phyloP scores from a whole-genome alignment of 2,888 invertebrate species.

The Nemoura dubitans region DNA sequence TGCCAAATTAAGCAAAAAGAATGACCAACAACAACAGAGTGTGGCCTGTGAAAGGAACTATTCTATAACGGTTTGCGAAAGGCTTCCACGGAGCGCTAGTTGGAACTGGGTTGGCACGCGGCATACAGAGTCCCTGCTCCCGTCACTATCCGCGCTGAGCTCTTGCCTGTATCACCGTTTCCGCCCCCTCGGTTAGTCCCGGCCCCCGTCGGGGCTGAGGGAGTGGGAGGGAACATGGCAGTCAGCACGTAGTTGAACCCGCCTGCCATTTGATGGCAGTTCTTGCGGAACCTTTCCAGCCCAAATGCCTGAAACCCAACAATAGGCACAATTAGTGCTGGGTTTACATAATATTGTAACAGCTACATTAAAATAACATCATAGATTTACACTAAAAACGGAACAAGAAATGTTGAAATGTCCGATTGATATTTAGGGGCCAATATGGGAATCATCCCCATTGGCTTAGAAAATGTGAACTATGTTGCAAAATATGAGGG shows the following conservation, averaged over 20 bases:
- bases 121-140: conserved; percentile 65
- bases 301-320: conserved; percentile 72
- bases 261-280: conserved; percentile 80
- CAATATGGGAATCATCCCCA: no score
- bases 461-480: no score
- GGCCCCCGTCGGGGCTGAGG: conserved; percentile 57
- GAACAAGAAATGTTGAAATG: no score
- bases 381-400: no score
- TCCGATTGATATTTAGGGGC: no score
- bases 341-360: no score
- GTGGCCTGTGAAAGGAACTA: not conserved
- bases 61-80: not conserved
- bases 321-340: no score
- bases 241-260: conserved; percentile 87
- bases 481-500: no score
- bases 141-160: conserved; percentile 81
- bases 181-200: conserved; percentile 46
- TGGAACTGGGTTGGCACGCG: conserved; percentile 57
- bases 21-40: not conserved
- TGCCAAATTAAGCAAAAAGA: not conserved
- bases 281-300: conserved; percentile 87
- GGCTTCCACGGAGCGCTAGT: not conserved
- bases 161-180: conserved; percentile 72
- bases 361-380: no score
- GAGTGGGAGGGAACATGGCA: conserved; percentile 72